Base-by-base conservation (phyloP, 1,140 invertebrate genomes). In the Drosophila varians region DNA sequence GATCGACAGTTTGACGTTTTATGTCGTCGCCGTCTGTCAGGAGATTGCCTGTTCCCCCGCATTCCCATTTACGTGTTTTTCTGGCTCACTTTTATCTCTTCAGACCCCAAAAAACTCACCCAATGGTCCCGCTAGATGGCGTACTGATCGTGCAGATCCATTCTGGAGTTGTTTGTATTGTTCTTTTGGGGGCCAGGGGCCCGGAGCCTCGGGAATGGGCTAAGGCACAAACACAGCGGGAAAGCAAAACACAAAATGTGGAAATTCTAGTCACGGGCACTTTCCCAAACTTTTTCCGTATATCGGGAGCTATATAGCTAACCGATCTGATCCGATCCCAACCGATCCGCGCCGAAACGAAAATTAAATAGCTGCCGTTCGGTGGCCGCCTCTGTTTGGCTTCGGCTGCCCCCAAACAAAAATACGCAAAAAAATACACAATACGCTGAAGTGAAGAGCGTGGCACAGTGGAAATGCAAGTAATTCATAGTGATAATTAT, bases 1-100 rank as follows among this genome's bases (percentile, higher is more conserved):
- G 82, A 87, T 86, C 82, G 82, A 86, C 82, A 87, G 82, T 82
- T 86, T 86, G 82, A 86, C 82, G 87, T 70, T 86, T 86, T 80
- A 86, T 86, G 82, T 77, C 82, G 82, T 87, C 69, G 82, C 77
- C 65, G 77, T 40, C 73, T 86, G 82, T 87, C 73, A 77, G 43
- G 77, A 86, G 80, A 70, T 76, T 75, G 80, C 55, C 57, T 65
- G 71, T 77, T 73, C 45, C 36, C 28, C 28, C 28, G 2, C 6
- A 31, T 77, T 73, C 45, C 36, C 60, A 52, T 74, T 12, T n/a
- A 5, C 48, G 47, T 57, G 6, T 47, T 26, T 42, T 25, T n/a
- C n/a, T 45, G 18, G 26, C 18, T 14, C 43, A 9, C 45, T 54
- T 23, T 45, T 56, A 19, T 40, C 47, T 5, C 12, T 12, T 8